These are phyloP conservation scores for Trogon surrucura DNA, from an alignment of 2,113 vertebrate species.

Conservation along the genomic window DNA sequence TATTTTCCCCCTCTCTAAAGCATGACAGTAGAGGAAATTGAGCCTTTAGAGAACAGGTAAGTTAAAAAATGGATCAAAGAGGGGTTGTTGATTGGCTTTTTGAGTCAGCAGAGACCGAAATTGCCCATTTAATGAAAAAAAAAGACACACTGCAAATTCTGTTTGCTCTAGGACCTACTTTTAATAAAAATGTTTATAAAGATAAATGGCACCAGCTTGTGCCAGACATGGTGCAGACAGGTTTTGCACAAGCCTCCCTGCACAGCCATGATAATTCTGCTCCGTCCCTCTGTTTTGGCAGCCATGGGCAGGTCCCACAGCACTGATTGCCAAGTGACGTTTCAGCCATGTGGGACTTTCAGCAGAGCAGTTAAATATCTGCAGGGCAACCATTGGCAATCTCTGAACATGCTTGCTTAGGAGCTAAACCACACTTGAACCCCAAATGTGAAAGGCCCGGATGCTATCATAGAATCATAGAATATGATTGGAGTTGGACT, in stretches of 20 bases:
- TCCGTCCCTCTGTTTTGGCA: background rate
- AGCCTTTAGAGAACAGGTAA: constrained; percentile 57
- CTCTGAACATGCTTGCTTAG: background rate
- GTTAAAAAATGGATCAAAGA: constrained; percentile 65
- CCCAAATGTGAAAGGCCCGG: background rate
- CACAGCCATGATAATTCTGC: rapidly evolving
- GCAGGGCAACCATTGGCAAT: rapidly evolving
- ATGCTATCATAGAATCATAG: too few relatives aligned
- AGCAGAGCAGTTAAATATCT: background rate
- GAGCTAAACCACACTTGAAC: background rate
- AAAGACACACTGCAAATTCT: background rate
- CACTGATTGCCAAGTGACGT: rapidly evolving
- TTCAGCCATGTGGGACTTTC: rapidly evolving
- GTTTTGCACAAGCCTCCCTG: too few relatives aligned
- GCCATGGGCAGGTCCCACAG: rapidly evolving
- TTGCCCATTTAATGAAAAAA: background rate
- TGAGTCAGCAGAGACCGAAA: background rate
- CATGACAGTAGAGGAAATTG: constrained; percentile 56
- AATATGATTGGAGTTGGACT: too few relatives aligned
- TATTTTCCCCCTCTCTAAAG: background rate
- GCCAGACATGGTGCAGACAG: background rate
- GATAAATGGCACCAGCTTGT: background rate
- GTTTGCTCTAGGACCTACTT: background rate
- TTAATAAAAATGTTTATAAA: background rate
- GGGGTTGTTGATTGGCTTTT: constrained; percentile 12